Percentiles rank a stretch among this genome's conserved stretches.
Evolutionary conservation across 2,888 invertebrate genomes (phyloP).

Genomic region (Stramonita haemastoma): DNA sequence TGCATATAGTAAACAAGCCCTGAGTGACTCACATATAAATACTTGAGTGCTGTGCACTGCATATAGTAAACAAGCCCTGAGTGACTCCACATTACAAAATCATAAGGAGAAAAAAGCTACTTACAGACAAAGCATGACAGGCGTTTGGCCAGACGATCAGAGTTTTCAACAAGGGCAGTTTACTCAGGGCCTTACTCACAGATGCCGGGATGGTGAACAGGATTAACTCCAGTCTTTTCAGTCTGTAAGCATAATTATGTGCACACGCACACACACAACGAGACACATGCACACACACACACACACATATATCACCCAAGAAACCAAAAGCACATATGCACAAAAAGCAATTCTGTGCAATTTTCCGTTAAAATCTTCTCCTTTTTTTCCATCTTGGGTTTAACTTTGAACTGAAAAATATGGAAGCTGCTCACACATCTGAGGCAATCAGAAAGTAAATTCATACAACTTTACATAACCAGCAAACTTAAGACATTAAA

Average conservation of each 20-base stretch:
- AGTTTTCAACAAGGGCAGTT: constrained; percentile 53
- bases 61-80: no score
- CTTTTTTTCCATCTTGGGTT: not conserved
- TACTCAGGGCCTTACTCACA: constrained; percentile 48
- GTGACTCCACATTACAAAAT: no score
- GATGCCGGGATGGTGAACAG: constrained; percentile 56
- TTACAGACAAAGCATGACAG: constrained; percentile 27
- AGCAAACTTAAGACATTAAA: no score
- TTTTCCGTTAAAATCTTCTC: no score
- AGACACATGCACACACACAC: not conserved
- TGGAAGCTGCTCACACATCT: not conserved
- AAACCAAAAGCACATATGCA: not conserved
- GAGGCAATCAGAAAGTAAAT: no score
- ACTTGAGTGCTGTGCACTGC: no score
- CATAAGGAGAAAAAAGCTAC: constrained; percentile 29
- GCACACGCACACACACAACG: not conserved
- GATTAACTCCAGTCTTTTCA: constrained; percentile 58
- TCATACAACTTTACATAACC: no score
- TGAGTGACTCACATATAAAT: no score
- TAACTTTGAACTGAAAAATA: not conserved
- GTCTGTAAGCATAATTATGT: constrained; percentile 49
- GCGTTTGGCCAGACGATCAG: constrained; percentile 61
- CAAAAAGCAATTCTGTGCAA: not conserved
- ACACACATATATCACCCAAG: not conserved
- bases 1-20: no score